Evolutionary conservation across 1,140 invertebrate genomes (phyloP), one percentile per base, ranked within the genome.

Genomic region (Papilio aristodemus): DNA sequence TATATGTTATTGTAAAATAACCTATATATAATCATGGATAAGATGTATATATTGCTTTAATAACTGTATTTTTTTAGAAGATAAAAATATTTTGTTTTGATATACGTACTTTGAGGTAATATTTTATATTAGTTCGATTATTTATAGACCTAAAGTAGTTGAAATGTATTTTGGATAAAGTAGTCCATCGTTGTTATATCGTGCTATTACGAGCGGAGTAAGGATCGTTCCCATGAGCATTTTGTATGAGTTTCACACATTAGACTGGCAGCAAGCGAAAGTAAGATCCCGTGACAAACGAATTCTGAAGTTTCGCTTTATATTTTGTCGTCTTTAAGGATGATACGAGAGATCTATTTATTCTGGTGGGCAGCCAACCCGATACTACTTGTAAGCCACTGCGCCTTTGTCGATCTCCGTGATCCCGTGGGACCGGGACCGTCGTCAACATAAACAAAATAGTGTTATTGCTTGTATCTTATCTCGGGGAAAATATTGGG

Each of bases 361-460:
- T 62, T 41, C 14, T 66, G 81, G 68, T 68, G 71, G 71, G 71
- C 69, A 73, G 71, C 71, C 59, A 72, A 71, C 70, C 69, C 73
- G 76, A 83, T 87, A 83, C 79, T 78, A 78, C 75, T 82, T 83
- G 82, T 85, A 85, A 83, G 79, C 79, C 77, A 81, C 76, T 75
- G 74, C 78, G 70, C 68, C 75, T 80, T 68, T 69, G 74, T 71
- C 80, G 84, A 83, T 83, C 84, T 77, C 68, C 73, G 68, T 71
- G 71, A 70, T 84, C 84, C 83, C 84, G 72, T 69, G 75, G 78
- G 84, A 71, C 70, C 72, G 70, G 74, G 74, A 83, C 83, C 85
- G 81, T 81, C 86, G 83, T 90, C 85, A 86, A 88, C 81, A 88
- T 85, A 87, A 90, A 88, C 84, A 86, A 85, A 86, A 87, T 82